Evolutionary conservation across 2,797 vertebrate species (phyloP).

Genomic region (Manis crassicaudata): DNA sequence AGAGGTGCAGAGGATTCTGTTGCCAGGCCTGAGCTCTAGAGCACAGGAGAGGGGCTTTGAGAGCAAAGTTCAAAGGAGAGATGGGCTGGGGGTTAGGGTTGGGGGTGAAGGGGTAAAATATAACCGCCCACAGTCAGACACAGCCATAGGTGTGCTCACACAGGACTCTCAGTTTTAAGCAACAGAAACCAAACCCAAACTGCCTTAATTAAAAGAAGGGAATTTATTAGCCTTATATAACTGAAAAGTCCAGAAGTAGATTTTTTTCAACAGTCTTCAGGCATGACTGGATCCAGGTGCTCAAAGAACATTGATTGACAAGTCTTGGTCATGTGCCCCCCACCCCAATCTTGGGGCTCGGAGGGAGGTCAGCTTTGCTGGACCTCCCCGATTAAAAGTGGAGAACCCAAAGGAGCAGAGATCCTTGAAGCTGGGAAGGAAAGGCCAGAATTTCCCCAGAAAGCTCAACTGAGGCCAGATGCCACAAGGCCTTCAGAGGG

Average conservation of each 20-base stretch:
- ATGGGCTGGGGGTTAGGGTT: not conserved
- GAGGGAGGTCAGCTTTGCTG: not conserved
- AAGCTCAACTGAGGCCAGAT: too few relatives aligned
- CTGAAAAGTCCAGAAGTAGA: not conserved
- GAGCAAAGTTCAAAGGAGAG: not conserved
- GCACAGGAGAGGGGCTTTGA: not conserved
- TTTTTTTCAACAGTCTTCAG: not conserved
- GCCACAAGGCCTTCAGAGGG: not conserved
- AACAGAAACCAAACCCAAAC: conserved; percentile 1
- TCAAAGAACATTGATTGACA: not conserved
- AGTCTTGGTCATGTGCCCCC: not conserved
- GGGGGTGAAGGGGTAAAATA: not conserved
- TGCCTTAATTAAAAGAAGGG: not conserved
- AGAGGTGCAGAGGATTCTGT: not conserved
- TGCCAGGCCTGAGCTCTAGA: not conserved
- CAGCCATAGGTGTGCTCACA: not conserved
- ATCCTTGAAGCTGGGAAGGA: not conserved
- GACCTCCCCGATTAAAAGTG: not conserved
- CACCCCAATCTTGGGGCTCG: not conserved
- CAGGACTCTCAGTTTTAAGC: not conserved
- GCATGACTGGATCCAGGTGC: not conserved
- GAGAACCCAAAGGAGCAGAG: not conserved
- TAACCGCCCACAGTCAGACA: not conserved
- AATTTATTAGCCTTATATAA: not conserved
- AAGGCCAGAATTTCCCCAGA: not conserved